Evolutionary conservation across 2,888 invertebrate genomes (phyloP), one percentile per base, ranked within the genome.

Genomic region (Nomada flava): DNA sequence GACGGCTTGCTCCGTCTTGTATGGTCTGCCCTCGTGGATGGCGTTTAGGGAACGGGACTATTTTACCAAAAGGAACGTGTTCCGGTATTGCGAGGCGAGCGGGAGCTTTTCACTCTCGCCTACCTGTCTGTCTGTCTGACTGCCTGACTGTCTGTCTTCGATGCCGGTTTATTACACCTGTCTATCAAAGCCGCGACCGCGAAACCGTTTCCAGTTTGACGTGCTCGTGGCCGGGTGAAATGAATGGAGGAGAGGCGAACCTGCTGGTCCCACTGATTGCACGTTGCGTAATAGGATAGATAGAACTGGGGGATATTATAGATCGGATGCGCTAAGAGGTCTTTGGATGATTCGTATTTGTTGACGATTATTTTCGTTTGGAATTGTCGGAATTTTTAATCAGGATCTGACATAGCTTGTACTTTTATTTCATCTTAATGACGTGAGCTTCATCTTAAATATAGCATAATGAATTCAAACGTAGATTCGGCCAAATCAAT

Each of bases 201-300:
- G 83, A 83, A 83, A 83, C 72, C 69, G 68, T 78, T 83, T 83
- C 83, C 79, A 83, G 83, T 83, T 83, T 79, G 83, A 82, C 82
- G 77, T 76, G 83, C 71, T 83, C 11, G 74, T 53, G 67, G 68
- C 75, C 75, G 62, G 71, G 69, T 73, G 29, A 82, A 68, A 76
- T 76, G 82, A 82, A 81, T 81, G 83, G 67, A 75, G 69, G 73
- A 78, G 70, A 53, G 71, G 75, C 57, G 70, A 71, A 72, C 79
- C 83, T 50, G 64, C 75, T 76, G 83, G 79, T 76, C 83, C 78
- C 75, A 20, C 59, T 71, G 83, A 83, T 79, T 63, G 59, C 65
- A 26, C 62, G 62, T 82, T 83, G 65, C 70, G 53, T 26, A 74
- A 77, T 73, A 44, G 59, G 7, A 18, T 53, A 42, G 55, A 57